Percentiles rank a stretch among this genome's conserved stretches.
phyloP scores from a whole-genome alignment of 2,113 vertebrate species.

The Chrysemys picta region DNA sequence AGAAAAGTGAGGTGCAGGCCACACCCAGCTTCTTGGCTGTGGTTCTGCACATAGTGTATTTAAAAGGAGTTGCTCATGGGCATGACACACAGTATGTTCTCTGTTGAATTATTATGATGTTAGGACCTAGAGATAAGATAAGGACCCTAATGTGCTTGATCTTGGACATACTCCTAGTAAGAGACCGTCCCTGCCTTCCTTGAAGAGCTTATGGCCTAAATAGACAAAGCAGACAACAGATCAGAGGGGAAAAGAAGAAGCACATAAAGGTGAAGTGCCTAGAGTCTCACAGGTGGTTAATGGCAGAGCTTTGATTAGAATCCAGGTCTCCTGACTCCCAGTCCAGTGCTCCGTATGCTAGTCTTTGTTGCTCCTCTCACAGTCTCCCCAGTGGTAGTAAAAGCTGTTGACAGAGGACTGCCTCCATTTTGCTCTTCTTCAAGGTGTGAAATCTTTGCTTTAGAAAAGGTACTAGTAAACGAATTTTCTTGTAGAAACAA shows the following conservation, averaged over 20 bases:
- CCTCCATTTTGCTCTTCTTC: not conserved
- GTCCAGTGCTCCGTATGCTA: not conserved
- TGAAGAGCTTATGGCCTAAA: not conserved
- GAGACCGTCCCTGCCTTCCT: fast-evolving
- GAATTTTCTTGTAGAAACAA: not conserved
- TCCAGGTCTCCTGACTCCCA: not conserved
- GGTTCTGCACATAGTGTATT: not conserved
- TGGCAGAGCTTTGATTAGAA: not conserved
- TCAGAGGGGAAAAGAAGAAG: not conserved
- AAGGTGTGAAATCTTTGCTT: not conserved
- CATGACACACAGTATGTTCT: not conserved
- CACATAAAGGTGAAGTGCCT: not conserved
- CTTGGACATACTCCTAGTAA: not conserved
- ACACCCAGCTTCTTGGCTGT: not conserved
- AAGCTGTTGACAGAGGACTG: not conserved
- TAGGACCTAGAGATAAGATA: not conserved
- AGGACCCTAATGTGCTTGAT: not conserved
- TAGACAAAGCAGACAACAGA: not conserved
- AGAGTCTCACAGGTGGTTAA: not conserved
- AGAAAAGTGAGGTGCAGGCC: not conserved
- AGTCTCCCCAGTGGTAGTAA: not conserved
- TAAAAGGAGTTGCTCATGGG: not conserved
- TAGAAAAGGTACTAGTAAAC: not conserved
- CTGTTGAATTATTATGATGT: not conserved
- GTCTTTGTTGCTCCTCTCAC: not conserved